Base-by-base conservation (phyloP, 1,140 invertebrate species). In the Venturia canescens region DNA sequence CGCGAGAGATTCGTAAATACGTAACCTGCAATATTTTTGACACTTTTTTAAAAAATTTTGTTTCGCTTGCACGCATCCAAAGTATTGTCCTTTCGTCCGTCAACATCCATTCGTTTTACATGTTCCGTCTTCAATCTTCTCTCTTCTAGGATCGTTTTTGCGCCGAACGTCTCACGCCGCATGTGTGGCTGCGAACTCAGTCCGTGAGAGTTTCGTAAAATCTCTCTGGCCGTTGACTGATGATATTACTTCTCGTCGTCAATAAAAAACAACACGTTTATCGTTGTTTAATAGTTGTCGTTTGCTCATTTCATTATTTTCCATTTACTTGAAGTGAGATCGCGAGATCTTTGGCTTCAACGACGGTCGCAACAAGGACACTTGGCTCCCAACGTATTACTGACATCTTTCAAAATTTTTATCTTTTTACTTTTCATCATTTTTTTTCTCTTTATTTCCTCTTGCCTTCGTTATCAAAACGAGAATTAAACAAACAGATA, bases 311-410 rank as follows among this genome's bases (percentile, higher is more conserved):
- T 85, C 83, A n/a, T 85, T 84, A 86, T 84, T 80, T 86, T 86
- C 80, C 75, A 75, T 70, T 84, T 70, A 82, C 78, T 75, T 60
- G 18, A 84, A 84, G 85, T 90, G 90, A 92, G 91, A 92, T 92
- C 91, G 90, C 88, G 91, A 91, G 89, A 91, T 92, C 89, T 90
- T 90, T 91, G 90, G 91, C 90, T 91, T 89, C 88, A 91, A 92
- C 91, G 91, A 91, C 90, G 91, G 91, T 91, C 90, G 91, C 90
- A 92, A 91, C 90, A 92, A 92, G 90, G 91, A 92, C 91, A 92
- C 91, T 91, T 92, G 91, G 89, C 91, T 91, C 91, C 91, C 91
- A 90, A 91, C 89, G 90, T 89, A 90, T 88, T 89, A 89, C 89
- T 88, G 72, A 89, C 87, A 91, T 88, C 88, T 88, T 91, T 87